These are phyloP conservation scores for Drosophila koepferae DNA, from an alignment of 2,888 invertebrate species.

Conservation along the genomic window DNA sequence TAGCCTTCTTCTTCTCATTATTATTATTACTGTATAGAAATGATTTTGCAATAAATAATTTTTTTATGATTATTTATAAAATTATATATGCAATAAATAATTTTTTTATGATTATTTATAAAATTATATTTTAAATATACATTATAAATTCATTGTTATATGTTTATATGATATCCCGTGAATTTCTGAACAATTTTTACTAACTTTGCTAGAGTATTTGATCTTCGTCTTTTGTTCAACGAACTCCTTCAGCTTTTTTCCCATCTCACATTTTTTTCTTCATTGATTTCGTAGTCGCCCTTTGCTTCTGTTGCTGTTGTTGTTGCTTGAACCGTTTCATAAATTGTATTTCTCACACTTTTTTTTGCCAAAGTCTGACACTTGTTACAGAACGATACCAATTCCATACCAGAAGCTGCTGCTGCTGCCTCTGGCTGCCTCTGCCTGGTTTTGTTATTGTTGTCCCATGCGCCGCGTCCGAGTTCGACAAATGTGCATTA, in stretches of 20 bases:
- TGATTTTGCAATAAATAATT: too few species aligned
- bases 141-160: too few species aligned
- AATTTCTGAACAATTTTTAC: too few species aligned
- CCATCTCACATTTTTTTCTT: conserved; percentile 67
- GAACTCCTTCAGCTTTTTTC: conserved; percentile 8
- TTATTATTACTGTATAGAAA: too few species aligned
- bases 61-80: too few species aligned
- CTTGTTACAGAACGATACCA: conserved; percentile 70
- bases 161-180: too few species aligned
- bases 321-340: conserved; percentile 58
- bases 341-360: conserved; percentile 68
- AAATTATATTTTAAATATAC: too few species aligned
- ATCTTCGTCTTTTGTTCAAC: conserved; percentile 6
- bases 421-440: background rate
- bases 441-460: conserved; percentile 25
- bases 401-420: conserved; percentile 42
- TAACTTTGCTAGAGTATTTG: conserved; percentile 17
- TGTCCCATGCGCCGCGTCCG: conserved; percentile 15
- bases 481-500: conserved; percentile 76
- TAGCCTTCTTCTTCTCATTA: too few species aligned
- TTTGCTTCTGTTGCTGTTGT: conserved; percentile 35
- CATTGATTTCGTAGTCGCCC: conserved; percentile 60
- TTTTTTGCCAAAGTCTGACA: conserved; percentile 49
- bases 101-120: too few species aligned
- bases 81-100: too few species aligned